These are phyloP conservation scores for Epinephelus lanceolatus DNA, from an alignment of 2,113 vertebrate species.

Conservation along the genomic window DNA sequence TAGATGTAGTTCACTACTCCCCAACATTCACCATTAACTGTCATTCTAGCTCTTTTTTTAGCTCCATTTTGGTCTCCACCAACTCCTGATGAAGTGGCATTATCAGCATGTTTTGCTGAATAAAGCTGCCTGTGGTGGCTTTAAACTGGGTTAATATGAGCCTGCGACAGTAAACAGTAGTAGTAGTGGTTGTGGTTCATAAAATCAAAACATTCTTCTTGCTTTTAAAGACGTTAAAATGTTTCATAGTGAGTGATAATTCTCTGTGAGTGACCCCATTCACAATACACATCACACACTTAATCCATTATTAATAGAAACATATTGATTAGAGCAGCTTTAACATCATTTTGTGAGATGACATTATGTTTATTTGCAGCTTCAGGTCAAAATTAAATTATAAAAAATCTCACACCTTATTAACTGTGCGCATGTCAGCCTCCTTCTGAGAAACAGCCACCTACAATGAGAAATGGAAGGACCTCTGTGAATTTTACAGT, in stretches of 20 bases:
- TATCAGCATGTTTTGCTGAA: neutral
- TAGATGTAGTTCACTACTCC: too few relatives aligned
- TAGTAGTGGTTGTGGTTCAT: too few relatives aligned
- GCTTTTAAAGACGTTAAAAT: neutral
- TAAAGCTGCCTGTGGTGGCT: neutral
- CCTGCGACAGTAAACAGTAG: neutral
- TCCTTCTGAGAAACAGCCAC: conserved; percentile 70
- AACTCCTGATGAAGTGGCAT: neutral
- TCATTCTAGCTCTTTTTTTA: too few relatives aligned
- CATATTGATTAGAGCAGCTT: neutral
- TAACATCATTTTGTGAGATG: neutral
- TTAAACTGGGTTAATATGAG: neutral
- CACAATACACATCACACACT: neutral
- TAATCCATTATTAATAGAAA: neutral
- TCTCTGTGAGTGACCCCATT: neutral
- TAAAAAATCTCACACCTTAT: conserved; percentile 66
- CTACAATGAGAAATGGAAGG: conserved; percentile 63
- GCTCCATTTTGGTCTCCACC: too few relatives aligned
- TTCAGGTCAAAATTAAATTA: neutral
- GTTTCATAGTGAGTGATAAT: neutral
- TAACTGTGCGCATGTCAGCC: conserved; percentile 55
- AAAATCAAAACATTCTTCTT: too few relatives aligned
- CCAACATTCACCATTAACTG: too few relatives aligned
- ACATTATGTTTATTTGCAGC: neutral
- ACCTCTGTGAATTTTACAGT: conserved; percentile 12